Evolutionary conservation across 2,797 vertebrate species (phyloP).

Genomic region (Urocyon cinereoargenteus): DNA sequence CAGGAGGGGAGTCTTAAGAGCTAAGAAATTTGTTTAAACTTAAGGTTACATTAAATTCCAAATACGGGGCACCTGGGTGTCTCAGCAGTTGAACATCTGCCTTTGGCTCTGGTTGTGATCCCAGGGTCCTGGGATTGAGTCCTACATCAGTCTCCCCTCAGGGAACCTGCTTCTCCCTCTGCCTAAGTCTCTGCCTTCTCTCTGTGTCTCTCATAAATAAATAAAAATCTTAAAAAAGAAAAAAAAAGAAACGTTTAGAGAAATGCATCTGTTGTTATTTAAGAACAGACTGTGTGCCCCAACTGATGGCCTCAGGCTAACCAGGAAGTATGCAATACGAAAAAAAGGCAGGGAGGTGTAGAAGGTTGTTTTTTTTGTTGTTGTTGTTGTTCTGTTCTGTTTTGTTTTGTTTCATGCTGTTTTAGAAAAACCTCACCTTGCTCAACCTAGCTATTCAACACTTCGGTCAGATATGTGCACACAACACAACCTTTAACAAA

Average conservation of each 20-base stretch:
- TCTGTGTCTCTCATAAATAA: too few relatives aligned
- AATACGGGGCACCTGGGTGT: not conserved
- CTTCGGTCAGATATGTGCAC: not conserved
- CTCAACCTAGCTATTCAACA: not conserved
- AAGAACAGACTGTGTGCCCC: not conserved
- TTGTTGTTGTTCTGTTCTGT: not conserved
- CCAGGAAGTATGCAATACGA: not conserved
- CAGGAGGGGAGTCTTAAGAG: not conserved
- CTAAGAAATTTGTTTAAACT: not conserved
- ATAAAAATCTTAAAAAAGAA: too few relatives aligned
- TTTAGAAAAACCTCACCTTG: not conserved
- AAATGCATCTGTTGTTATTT: not conserved
- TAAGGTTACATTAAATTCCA: not conserved
- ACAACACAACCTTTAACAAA: not conserved
- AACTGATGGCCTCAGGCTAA: not conserved
- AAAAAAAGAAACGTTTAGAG: too few relatives aligned
- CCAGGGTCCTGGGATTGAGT: too few relatives aligned
- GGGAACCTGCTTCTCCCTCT: too few relatives aligned
- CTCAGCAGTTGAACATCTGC: too few relatives aligned
- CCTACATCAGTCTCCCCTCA: too few relatives aligned
- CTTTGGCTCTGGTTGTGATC: too few relatives aligned
- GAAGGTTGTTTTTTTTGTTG: not conserved
- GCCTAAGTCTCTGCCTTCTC: too few relatives aligned
- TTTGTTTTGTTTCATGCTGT: not conserved
- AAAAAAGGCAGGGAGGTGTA: not conserved